Evolutionary conservation across 2,888 invertebrate species (phyloP), one percentile per base, ranked within the genome.

Genomic region (Masnerella sp.): DNA sequence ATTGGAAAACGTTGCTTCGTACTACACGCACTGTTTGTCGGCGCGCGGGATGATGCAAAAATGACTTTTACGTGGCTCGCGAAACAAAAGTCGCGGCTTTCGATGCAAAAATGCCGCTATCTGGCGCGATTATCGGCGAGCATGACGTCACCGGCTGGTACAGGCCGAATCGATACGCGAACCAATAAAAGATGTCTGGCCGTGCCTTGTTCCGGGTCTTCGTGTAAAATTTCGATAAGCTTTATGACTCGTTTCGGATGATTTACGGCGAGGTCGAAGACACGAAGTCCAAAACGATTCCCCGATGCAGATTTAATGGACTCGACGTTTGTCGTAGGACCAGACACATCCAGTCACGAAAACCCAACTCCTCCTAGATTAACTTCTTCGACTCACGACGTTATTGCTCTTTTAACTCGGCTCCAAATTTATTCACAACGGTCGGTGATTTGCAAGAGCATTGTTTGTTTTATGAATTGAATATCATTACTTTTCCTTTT

Each of bases 201-300:
- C 56, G 70, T 70, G 51, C 70, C 64, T 70, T 30, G 70, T 70
- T 62, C 69, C 52, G 54, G 61, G 42, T 45, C 34, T 56, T 58
- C 70, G 62, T 64, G 62, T 70, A 49, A 56, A 56, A 58, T 64
- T 70, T 70, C 62, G 70, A 64, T 69, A 61, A 69, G 38, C 61
- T 18, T 54, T 69, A 61, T 54, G 45, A 61, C 43, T 47, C 64
- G 64, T 52, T 54, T 11, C 30, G 40, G 51, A 61, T 69, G 69
- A 61, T 69, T 69, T 69, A 54, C 22, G 51, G 42, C 51, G 18
- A 42, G 34, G 45, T 40, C 11, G 58, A 58, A 54, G 56, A 45
- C 58, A 54, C 58, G 52, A 65, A 47, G 38, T 18, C 58, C 22
- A 32, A 45, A 56, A 42, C 56, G 42, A 56, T 32, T 20, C 11